These are phyloP conservation scores for Cetonia aurata DNA, from an alignment of 2,888 invertebrate species.

Conservation along the genomic window DNA sequence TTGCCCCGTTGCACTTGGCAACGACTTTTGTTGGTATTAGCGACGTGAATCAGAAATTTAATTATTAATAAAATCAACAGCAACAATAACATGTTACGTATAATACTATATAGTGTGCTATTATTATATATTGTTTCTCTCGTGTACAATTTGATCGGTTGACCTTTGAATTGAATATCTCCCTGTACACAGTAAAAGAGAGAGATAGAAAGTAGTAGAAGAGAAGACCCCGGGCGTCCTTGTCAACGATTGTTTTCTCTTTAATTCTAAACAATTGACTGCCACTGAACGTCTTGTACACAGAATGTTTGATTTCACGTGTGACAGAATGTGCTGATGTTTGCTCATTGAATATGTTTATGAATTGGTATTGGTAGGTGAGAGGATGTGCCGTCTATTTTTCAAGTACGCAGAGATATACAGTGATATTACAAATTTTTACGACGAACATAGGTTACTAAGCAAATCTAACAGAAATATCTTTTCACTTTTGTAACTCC, in stretches of 20 bases:
- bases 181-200: too few species aligned
- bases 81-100: not conserved
- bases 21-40: constrained; percentile 10
- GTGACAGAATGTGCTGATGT: too few species aligned
- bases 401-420: too few species aligned
- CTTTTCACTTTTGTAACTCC: too few species aligned
- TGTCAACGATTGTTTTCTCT: constrained; percentile 32
- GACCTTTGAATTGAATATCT: constrained; percentile 6
- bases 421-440: too few species aligned
- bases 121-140: not conserved
- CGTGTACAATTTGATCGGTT: constrained; percentile 20
- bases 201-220: too few species aligned
- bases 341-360: too few species aligned
- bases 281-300: not conserved
- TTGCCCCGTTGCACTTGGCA: constrained; percentile 11
- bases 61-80: constrained; percentile 37
- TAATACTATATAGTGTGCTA: too few species aligned
- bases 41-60: constrained; percentile 26
- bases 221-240: constrained; percentile 1
- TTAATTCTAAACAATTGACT: constrained; percentile 36
- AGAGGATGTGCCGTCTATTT: too few species aligned
- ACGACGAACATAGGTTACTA: too few species aligned
- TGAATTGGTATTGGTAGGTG: too few species aligned
- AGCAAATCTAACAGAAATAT: too few species aligned
- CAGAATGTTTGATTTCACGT: not conserved